Percentiles rank a stretch among this genome's conserved stretches.
Conservation (phyloP, 1,140 invertebrate species). For the Apis laboriosa region DNA sequence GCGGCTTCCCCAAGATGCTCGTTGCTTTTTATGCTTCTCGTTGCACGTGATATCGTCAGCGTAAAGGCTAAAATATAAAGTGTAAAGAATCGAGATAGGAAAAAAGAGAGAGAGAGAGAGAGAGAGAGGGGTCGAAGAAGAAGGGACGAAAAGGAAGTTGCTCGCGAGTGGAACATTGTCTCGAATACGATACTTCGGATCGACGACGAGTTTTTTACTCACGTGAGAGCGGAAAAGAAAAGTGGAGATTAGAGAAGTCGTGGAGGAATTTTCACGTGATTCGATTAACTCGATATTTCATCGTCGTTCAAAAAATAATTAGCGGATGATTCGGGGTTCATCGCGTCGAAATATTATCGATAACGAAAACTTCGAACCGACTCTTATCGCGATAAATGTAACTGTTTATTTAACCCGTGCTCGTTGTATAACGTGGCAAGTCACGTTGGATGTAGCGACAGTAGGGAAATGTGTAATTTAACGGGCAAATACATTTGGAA, state of each 20-base stretch:
- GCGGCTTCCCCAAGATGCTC: background rate
- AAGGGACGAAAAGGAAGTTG: background rate
- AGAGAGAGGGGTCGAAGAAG: background rate
- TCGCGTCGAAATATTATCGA: constrained; percentile 6
- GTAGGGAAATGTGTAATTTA: background rate
- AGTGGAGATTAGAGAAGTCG: background rate
- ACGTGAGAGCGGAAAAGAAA: too few relatives aligned
- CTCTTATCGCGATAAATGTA: background rate
- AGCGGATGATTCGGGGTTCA: background rate
- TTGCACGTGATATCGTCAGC: constrained; percentile 21
- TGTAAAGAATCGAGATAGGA: background rate
- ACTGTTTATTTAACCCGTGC: background rate
- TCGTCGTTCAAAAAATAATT: background rate
- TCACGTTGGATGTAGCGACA: background rate
- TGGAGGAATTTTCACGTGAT: background rate
- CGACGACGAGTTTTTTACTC: background rate
- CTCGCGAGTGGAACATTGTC: background rate
- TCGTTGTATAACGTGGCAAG: background rate
- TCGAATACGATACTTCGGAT: background rate
- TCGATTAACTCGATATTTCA: background rate
- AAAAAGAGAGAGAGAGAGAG: background rate
- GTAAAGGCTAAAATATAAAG: background rate
- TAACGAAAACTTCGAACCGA: constrained; percentile 14
- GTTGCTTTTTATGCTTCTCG: constrained; percentile 19
- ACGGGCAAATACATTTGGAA: background rate